phyloP scores from a whole-genome alignment of 2,888 invertebrate genomes.

The Metalampra italica region DNA sequence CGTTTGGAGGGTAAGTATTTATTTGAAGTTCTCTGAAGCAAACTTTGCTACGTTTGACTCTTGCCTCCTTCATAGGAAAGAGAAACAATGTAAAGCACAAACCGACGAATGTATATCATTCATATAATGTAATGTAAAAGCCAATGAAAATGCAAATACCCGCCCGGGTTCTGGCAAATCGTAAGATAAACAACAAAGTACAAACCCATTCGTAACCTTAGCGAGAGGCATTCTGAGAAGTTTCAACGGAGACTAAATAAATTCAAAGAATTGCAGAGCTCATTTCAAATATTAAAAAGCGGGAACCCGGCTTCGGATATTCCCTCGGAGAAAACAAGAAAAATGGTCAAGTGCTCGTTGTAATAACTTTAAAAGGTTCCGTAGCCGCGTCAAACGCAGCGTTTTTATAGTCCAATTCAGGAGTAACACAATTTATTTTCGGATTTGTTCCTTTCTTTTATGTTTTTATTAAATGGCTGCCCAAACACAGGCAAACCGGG shows the following conservation, averaged over 20 bases:
- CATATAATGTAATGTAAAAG: not conserved
- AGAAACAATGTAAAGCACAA: too few relatives aligned
- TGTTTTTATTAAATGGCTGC: not conserved
- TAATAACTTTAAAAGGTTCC: conserved; percentile 9
- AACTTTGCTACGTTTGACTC: too few relatives aligned
- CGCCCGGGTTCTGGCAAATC: not conserved
- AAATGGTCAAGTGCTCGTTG: conserved; percentile 5
- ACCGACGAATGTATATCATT: too few relatives aligned
- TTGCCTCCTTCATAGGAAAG: too few relatives aligned
- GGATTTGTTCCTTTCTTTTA: not conserved
- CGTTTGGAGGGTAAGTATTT: too few relatives aligned
- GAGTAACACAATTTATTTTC: conserved; percentile 1
- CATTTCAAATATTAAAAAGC: conserved; percentile 52
- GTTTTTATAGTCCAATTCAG: not conserved
- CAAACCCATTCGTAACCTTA: conserved; percentile 25
- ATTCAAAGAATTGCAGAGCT: conserved; percentile 42
- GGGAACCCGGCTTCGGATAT: conserved; percentile 19
- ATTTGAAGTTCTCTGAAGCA: too few relatives aligned
- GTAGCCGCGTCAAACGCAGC: not conserved
- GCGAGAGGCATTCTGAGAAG: conserved; percentile 26
- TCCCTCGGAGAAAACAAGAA: conserved; percentile 20
- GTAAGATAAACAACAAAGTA: not conserved
- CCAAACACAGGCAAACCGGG: not conserved
- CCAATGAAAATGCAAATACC: conserved; percentile 2
- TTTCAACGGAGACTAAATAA: conserved; percentile 29